Evolutionary conservation across 2,888 invertebrate species (phyloP).

Genomic region (Idaea dimidiata): DNA sequence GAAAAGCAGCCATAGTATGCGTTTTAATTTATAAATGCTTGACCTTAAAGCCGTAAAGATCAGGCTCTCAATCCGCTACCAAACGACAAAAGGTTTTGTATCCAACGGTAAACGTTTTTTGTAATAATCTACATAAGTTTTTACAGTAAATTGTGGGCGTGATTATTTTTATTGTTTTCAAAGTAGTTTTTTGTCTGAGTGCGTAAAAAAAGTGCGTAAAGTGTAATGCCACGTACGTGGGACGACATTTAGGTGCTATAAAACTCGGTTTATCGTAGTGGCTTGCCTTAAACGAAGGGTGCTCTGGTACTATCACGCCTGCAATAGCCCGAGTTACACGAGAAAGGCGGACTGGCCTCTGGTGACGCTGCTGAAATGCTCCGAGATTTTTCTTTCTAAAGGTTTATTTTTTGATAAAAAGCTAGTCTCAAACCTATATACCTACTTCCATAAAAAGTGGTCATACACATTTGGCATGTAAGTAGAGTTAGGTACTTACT

Average conservation of each 20-base stretch:
- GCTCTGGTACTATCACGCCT: conserved; percentile 42
- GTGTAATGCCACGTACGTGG: conserved; percentile 29
- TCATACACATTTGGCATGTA: no score
- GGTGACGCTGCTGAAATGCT: conserved; percentile 41
- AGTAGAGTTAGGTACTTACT: no score
- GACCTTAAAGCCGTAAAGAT: neutral
- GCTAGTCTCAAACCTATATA: neutral
- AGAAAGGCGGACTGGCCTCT: conserved; percentile 58
- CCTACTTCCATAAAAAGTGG: no score
- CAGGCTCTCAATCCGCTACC: neutral
- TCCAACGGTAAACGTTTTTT: neutral
- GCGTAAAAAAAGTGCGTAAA: conserved; percentile 18
- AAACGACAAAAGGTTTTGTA: neutral
- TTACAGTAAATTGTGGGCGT: neutral
- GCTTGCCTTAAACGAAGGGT: conserved; percentile 54
- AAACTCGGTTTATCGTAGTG: conserved; percentile 58
- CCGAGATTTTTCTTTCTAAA: conserved; percentile 7
- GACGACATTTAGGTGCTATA: conserved; percentile 49
- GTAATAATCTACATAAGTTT: neutral
- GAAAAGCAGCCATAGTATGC: no score
- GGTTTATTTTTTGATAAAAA: neutral
- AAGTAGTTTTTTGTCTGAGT: neutral
- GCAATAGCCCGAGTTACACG: conserved; percentile 52
- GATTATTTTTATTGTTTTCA: neutral
- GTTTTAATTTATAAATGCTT: no score